Evolutionary conservation across 2,797 vertebrate genomes (phyloP), one percentile per base, ranked within the genome.

Genomic region (Schizothorax lantsangensis): DNA sequence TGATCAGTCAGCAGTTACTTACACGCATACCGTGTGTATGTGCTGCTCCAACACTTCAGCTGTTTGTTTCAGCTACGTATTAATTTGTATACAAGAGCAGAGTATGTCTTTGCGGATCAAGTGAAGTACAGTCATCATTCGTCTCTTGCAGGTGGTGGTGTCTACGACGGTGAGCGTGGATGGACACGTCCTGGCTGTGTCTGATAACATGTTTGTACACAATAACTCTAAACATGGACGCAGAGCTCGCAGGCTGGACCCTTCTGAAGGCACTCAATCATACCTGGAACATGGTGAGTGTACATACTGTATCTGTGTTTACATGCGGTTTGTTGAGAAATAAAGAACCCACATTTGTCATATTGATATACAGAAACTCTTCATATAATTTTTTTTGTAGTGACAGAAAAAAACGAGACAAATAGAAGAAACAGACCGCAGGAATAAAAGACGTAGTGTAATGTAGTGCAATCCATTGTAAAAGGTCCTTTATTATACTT

Each of bases 181-280:
- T 86, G 96, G 96, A 91, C 96, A 97, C 86, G 96, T 97, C 91
- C 91, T 97, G 93, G 96, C 96, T 87, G 96, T 97, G 90, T 97
- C 96, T 73, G 96, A 97, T 92, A 97, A 97, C 90, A 97, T 97
- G 96, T 97, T 97, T 92, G 96, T 97, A 83, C 96, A 97, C 92
- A 97, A 97, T 93, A 97, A 97, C 91, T 97, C 96, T 88, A 97
- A 97, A 91, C 96, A 97, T 0, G 96, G 96, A 92, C 96, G 96
- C 92, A 95, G 96, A 94, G 96, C 96, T 93, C 95, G 96, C 91
- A 95, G 96, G 91, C 95, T 97, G 36, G 96, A 97, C 93, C 96
- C 96, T 88, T 97, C 96, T 92, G 96, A 97, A 95, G 96, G 96
- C 93, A 97, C 96, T 89, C 96, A 95, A 89, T 97, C 96, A 94